Base-by-base conservation (phyloP, 2,113 vertebrate species). In the Chloroceryle aenea region DNA sequence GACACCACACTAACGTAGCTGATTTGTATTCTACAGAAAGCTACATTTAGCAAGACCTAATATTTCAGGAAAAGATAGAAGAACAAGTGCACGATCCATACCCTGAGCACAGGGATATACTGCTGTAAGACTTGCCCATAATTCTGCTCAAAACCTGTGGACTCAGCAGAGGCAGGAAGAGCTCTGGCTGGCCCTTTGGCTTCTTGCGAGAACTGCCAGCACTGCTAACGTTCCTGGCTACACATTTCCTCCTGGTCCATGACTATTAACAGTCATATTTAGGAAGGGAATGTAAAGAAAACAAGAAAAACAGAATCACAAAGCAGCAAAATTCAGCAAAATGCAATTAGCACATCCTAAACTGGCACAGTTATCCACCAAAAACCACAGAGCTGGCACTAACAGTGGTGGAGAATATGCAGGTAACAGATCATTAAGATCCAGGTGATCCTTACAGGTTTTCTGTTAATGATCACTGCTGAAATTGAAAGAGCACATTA, bases 21-120 rank as follows among this genome's bases (percentile, higher is more conserved):
- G 79, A 94, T 95, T 78, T 81, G 64, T 96, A 93, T 91, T 88
- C 85, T 5, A n/a, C 21, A 52, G 80, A 89, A 93, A 83, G 47
- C 76, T 42, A 40, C 67, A 10, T 43, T 63, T 72, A 94, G 47
- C 20, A 77, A 81, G 59, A 48, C 7, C 52, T 50, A 68, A 68
- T 72, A 92, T 96, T 94, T 96, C 92, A 95, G 40, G 53, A 64
- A 21, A 90, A 95, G 52, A 47, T n/a, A 17, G 61, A 63, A 90
- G 90, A 89, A 56, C 17, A 67, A 85, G 68, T 10, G 13, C 90
- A 75, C 0, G 0, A 86, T 80, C 87, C 85, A 18, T 22, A 43
- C 45, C 43, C 72, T 67, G 36, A 88, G 96, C 79, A 78, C 72
- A 71, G 64, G 85, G 85, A 77, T 80, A 77, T 77, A 47, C 56